Evolutionary conservation across 2,113 vertebrate genomes (phyloP).

Genomic region (Pedetes capensis): DNA sequence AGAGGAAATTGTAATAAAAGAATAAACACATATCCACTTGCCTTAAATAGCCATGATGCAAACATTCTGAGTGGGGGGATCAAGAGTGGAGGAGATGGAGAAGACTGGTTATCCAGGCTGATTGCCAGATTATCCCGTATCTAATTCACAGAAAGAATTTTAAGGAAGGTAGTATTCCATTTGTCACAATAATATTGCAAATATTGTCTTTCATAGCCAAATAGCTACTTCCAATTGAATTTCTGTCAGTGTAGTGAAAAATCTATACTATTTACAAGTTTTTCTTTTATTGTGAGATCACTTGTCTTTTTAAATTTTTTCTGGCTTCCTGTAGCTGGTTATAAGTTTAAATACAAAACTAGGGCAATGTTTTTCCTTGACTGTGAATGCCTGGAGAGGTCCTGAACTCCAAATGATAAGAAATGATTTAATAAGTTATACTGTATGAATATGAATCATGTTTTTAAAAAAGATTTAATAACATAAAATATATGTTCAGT

Average conservation of each 20-base stretch:
- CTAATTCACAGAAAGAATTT: slow-evolving; percentile 79
- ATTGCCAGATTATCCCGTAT: slow-evolving; percentile 98
- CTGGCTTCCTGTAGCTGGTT: neutral
- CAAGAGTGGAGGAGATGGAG: slow-evolving; percentile 90
- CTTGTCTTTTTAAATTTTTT: neutral
- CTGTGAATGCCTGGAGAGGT: neutral
- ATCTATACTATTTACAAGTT: slow-evolving; percentile 30
- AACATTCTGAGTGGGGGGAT: slow-evolving; percentile 98
- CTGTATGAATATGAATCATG: neutral
- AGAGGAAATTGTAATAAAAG: slow-evolving; percentile 68
- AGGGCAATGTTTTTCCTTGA: slow-evolving; percentile 29
- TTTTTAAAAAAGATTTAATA: slow-evolving; percentile 39
- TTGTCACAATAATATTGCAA: neutral
- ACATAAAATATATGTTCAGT: neutral
- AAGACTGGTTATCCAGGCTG: slow-evolving; percentile 94
- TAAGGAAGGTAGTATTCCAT: neutral
- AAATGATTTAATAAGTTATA: slow-evolving; percentile 29
- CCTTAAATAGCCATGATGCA: slow-evolving; percentile 98
- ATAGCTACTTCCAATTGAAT: neutral
- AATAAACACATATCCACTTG: slow-evolving; percentile 72
- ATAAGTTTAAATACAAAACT: slow-evolving; percentile 22
- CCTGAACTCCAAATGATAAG: neutral
- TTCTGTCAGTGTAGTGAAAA: neutral
- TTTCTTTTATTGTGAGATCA: slow-evolving; percentile 11
- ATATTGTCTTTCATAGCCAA: neutral